Evolutionary conservation across 2,888 invertebrate species (phyloP), one percentile per base, ranked within the genome.

Genomic region (Catocala nupta): DNA sequence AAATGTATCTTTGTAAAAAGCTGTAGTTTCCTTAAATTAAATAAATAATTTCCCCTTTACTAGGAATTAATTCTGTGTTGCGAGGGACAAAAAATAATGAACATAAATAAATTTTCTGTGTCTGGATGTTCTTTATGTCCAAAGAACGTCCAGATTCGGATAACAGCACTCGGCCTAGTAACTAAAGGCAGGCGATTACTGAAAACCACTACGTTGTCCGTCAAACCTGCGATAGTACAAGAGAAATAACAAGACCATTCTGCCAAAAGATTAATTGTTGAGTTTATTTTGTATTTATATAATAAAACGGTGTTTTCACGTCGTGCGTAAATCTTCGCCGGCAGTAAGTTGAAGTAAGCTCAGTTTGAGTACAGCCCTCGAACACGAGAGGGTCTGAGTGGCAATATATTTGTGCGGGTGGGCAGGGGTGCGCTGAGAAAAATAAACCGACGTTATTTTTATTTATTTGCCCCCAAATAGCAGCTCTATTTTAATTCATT

Each of bases 371-470:
- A 65, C 59, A 63, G 64, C 70, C 68, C 75, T 79, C 63, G 68
- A 72, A 70, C 59, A 55, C 47, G 55, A 71, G 64, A 62, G 70
- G 53, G 56, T 58, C 53, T 70, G 61, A 81, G 78, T 58, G 68
- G 71, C 73, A 77, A 80, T 77, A 78, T 81, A 77, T 80, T 78
- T 75, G 56, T 63, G 59, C 69, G 55, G 56, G 62, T 7, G 9
- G 5, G 1, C 36, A 57, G 72, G 70, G 65, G 55, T 59, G 64
- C 39, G 13, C 54, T 61, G 64, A 70, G 53, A 71, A 68, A 77
- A 68, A 71, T 65, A 70, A 58, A 61, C 58, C 45, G 47, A 62
- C 50, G 16, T 34, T 45, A 51, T 47, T 61, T 61, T 57, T 47
- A 33, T 13, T 44, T 44, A 39, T 51, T 55, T 25, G 36, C 5